Base-by-base conservation (phyloP, 2,113 vertebrate genomes). In the Mixornis gularis region DNA sequence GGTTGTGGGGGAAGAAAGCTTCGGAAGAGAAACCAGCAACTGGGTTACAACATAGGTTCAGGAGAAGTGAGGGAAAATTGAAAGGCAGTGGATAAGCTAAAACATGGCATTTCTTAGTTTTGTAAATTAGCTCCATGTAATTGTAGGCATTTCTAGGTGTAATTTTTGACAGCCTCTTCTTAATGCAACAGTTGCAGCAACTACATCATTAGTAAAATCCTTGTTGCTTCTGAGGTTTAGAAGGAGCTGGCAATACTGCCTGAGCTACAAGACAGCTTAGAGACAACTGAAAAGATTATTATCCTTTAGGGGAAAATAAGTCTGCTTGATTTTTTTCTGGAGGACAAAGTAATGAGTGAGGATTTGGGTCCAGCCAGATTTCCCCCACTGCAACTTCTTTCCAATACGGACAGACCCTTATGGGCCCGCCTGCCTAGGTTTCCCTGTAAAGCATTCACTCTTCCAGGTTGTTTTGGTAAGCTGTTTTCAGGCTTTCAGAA, bases 321-420 rank as follows among this genome's bases (percentile, higher is more conserved):
- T 48, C 66, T 64, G 32, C 29, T 65, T 78, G 32, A 12, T 27
- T 46, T 85, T 68, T 83, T 70, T 13, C 6, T 43, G 55, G 29
- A 74, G 26, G 24, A 41, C 16, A 62, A 48, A 68, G 24, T 49
- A 46, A 41, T 46, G 32, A 41, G 11, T 16, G 34, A 59, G 30
- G 44, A 29, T 78, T 81, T 90, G 60, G 29, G 36, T 81, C 29
- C n/a, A 60, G 10, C 12, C 40, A 53, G 38, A 41, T 53, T 92
- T 81, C 3, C 18, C 8, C 14, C 6, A 4, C 25, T 38, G 14
- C 13, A 44, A 41, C 10, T 66, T 87, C 25, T 87, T 71, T 71
- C 32, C 22, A 27, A 1, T 9, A 9, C 46, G 44, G 46, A 13
- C 78, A 59, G 46, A 10, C 10, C 69, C 26, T 66, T 0, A 0